Percentiles rank a stretch among this genome's conserved stretches.
phyloP scores from a whole-genome alignment of 2,113 vertebrate genomes.

The Notiomystis cincta region DNA sequence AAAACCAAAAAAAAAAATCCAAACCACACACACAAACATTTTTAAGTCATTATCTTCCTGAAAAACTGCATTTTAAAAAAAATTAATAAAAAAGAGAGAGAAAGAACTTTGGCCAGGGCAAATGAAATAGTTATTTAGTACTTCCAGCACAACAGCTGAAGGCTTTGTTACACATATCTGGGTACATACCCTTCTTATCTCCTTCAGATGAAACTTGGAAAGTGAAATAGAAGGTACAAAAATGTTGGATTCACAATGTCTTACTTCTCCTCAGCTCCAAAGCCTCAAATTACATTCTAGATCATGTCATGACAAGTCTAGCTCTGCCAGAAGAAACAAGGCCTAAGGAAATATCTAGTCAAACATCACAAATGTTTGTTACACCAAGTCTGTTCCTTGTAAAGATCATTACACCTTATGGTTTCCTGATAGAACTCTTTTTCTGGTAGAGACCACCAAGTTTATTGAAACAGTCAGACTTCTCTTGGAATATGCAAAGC shows the following conservation, averaged over 20 bases:
- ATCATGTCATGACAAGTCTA: background rate
- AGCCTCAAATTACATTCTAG: background rate
- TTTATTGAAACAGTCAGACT: background rate
- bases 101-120: background rate
- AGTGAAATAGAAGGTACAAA: background rate
- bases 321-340: background rate
- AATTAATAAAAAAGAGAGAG: background rate
- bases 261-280: background rate
- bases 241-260: background rate
- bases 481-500: background rate
- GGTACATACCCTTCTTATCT: background rate
- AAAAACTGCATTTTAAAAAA: background rate
- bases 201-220: background rate
- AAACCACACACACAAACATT: background rate
- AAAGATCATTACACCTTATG: background rate
- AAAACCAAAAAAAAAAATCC: background rate
- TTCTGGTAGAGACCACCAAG: background rate
- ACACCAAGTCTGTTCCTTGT: background rate
- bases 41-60: background rate
- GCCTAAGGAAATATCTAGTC: background rate
- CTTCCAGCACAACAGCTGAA: background rate
- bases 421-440: background rate
- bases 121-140: background rate
- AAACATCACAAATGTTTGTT: background rate
- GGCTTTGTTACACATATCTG: background rate